phyloP scores from a whole-genome alignment of 2,797 vertebrate genomes.

The Clarias pachynema region DNA sequence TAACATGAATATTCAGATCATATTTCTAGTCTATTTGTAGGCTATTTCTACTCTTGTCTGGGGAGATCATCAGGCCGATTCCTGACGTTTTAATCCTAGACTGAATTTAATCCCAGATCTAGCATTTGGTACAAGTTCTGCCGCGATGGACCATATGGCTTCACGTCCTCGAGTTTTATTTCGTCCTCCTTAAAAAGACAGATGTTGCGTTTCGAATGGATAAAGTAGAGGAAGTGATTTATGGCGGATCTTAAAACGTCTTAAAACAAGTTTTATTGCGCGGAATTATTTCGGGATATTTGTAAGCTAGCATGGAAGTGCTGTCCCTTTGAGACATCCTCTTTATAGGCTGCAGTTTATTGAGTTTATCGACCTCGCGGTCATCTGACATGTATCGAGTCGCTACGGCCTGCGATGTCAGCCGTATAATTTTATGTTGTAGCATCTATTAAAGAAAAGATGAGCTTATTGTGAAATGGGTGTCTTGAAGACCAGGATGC shows the following conservation, averaged over 20 bases:
- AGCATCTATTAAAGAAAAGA: background rate
- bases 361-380: conserved; percentile 17
- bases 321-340: background rate
- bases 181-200: conserved; percentile 32
- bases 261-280: background rate
- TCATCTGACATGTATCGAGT: background rate
- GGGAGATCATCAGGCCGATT: background rate
- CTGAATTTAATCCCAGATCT: conserved; percentile 6
- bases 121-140: background rate
- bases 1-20: conserved; percentile 2
- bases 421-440: conserved; percentile 10
- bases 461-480: background rate
- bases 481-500: background rate
- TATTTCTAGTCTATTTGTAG: background rate
- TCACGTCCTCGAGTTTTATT: conserved; percentile 19
- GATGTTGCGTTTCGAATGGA: conserved; percentile 16
- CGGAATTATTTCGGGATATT: background rate
- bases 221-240: background rate
- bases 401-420: background rate
- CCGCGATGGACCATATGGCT: background rate
- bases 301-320: background rate
- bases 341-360: conserved; percentile 20
- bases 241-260: background rate
- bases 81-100: background rate
- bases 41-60: background rate